A percentile compares a stretch with the other conserved stretches of the same genome.
phyloP scores from a whole-genome alignment of 2,113 vertebrate species.

The Anolis sagrei region DNA sequence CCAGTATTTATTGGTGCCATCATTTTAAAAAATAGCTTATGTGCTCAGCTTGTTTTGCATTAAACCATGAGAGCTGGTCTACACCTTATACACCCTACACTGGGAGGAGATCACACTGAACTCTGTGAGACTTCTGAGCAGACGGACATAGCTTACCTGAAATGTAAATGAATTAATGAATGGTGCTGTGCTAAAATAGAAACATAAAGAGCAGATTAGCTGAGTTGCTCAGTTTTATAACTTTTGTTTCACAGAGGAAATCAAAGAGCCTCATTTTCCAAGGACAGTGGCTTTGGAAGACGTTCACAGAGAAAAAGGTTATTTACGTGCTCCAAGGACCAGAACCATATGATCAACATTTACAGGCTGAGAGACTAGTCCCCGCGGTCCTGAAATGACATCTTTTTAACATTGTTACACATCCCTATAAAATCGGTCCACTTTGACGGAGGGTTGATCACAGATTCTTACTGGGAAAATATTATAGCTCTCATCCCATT shows the following conservation, averaged over 20 bases:
- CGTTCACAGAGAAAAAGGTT: not conserved
- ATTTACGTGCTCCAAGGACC: not conserved
- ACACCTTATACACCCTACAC: not conserved
- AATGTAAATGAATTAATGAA: not conserved
- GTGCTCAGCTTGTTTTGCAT: not conserved
- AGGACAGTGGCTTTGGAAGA: not conserved
- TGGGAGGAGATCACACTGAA: not conserved
- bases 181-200: not conserved
- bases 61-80: not conserved
- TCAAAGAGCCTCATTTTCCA: accelerated
- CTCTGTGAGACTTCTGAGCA: not conserved
- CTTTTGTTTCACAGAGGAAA: accelerated
- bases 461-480: constrained; percentile 53
- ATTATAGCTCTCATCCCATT: constrained; percentile 65
- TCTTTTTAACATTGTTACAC: constrained; percentile 34
- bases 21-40: not conserved
- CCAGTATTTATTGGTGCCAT: not conserved
- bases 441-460: constrained; percentile 64
- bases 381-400: constrained; percentile 20
- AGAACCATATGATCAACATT: not conserved
- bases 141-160: not conserved
- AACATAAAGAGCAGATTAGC: accelerated
- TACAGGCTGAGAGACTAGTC: constrained; percentile 13
- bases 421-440: constrained; percentile 52
- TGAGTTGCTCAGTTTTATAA: accelerated